Conservation (phyloP, 2,113 vertebrate genomes). For the Toxotes chatareus region DNA sequence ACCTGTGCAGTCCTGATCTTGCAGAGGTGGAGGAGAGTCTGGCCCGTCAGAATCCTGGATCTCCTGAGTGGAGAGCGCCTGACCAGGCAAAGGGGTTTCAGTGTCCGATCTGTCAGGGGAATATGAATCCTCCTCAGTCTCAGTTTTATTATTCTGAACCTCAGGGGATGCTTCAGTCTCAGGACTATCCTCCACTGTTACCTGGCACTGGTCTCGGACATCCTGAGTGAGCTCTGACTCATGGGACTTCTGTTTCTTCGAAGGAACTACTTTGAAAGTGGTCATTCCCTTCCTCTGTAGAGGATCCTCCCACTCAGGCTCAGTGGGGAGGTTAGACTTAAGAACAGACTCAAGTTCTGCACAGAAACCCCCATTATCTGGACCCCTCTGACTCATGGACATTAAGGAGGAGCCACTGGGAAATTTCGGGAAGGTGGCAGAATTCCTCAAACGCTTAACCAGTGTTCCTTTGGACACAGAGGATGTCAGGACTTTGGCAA, state of each 20-base stretch:
- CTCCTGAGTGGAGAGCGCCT: background rate
- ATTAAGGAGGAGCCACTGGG: background rate
- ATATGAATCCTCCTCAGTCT: background rate
- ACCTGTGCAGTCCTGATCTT: background rate
- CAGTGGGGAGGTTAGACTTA: conserved; percentile 11
- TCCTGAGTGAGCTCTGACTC: conserved; percentile 62
- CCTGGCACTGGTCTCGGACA: conserved; percentile 12
- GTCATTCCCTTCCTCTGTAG: conserved; percentile 89
- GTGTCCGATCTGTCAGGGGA: background rate
- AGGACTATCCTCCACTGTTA: background rate
- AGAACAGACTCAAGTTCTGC: background rate
- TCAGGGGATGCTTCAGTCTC: background rate
- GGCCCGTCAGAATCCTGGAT: background rate
- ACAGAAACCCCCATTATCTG: background rate
- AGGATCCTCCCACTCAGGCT: conserved; percentile 86
- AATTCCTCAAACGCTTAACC: conserved; percentile 50
- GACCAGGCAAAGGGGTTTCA: background rate
- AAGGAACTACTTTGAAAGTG: conserved; percentile 93
- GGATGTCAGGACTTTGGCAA: conserved; percentile 71
- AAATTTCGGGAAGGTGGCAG: conserved; percentile 34
- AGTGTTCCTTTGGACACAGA: conserved; percentile 57
- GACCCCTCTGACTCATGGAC: background rate
- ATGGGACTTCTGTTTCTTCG: conserved; percentile 75
- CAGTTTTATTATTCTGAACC: background rate
- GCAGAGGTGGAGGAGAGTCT: background rate